Conservation (phyloP, 2,797 vertebrate genomes). For the Toxotes lorentzi region DNA sequence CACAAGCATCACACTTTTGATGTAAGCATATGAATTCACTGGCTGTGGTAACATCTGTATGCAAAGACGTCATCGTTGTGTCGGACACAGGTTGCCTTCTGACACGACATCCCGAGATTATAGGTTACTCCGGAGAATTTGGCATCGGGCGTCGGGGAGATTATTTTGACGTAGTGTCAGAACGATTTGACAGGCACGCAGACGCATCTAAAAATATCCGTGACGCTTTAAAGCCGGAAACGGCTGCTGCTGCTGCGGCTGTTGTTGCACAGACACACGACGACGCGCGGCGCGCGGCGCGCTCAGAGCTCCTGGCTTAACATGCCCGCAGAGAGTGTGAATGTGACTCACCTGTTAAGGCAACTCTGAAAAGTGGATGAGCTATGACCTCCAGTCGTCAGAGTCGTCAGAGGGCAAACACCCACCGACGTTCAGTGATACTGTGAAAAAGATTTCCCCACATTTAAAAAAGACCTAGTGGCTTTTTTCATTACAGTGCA, state of each 20-base stretch:
- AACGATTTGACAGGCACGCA: slow-evolving; percentile 77
- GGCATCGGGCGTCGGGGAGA: slow-evolving; percentile 59
- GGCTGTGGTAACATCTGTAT: not conserved
- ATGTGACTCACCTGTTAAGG: slow-evolving; percentile 66
- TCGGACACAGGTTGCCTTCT: slow-evolving; percentile 44
- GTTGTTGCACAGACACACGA: slow-evolving; percentile 9
- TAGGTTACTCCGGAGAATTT: slow-evolving; percentile 69
- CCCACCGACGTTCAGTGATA: not conserved
- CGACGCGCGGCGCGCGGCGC: slow-evolving; percentile 18
- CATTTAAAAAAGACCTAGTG: too few relatives aligned
- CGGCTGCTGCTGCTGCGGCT: slow-evolving; percentile 25
- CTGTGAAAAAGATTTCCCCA: not conserved
- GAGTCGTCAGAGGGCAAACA: slow-evolving; percentile 13
- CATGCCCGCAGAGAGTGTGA: slow-evolving; percentile 37
- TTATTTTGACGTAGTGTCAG: slow-evolving; percentile 76
- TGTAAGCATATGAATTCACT: not conserved
- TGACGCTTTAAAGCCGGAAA: slow-evolving; percentile 75
- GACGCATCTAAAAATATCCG: slow-evolving; percentile 80
- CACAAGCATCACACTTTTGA: not conserved
- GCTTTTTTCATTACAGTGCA: not conserved
- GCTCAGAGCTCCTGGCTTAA: slow-evolving; percentile 28
- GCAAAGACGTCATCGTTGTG: slow-evolving; percentile 13
- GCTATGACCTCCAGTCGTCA: slow-evolving; percentile 33
- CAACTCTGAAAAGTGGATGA: slow-evolving; percentile 42
- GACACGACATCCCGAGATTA: slow-evolving; percentile 65